These are phyloP conservation scores for Drosophila kurseongensis DNA, from an alignment of 1,140 invertebrate species.

Conservation along the genomic window DNA sequence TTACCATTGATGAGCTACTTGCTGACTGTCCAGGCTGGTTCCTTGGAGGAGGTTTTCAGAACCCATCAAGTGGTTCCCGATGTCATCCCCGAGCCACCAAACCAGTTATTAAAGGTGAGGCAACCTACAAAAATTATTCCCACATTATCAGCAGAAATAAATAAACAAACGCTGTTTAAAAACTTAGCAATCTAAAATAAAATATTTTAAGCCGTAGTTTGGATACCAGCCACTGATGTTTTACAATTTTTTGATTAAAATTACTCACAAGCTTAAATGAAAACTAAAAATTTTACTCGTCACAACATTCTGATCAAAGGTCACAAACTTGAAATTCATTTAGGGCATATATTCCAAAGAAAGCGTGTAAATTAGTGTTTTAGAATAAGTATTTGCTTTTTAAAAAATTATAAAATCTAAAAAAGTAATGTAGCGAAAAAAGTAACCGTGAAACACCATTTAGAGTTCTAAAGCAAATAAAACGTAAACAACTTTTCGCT, in stretches of 20 bases:
- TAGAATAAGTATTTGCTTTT: no score
- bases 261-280: background rate
- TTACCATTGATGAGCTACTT: constrained; percentile 27
- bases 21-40: constrained; percentile 25
- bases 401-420: background rate
- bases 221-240: background rate
- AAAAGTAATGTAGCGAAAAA: background rate
- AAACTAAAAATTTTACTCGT: background rate
- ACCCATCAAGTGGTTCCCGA: constrained; percentile 65
- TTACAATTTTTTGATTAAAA: background rate
- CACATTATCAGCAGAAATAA: background rate
- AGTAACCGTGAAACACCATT: background rate
- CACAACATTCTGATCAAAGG: constrained; percentile 4
- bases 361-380: no score
- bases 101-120: constrained; percentile 64
- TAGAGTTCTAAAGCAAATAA: background rate
- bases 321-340: background rate
- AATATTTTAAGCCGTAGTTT: background rate
- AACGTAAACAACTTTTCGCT: constrained; percentile 22
- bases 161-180: background rate
- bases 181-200: background rate
- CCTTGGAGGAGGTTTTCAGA: constrained; percentile 46
- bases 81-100: constrained; percentile 58
- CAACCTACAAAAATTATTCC: background rate
- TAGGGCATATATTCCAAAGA: background rate